Base-by-base conservation (phyloP, 2,797 vertebrate genomes). In the Coracias cyanogaster region DNA sequence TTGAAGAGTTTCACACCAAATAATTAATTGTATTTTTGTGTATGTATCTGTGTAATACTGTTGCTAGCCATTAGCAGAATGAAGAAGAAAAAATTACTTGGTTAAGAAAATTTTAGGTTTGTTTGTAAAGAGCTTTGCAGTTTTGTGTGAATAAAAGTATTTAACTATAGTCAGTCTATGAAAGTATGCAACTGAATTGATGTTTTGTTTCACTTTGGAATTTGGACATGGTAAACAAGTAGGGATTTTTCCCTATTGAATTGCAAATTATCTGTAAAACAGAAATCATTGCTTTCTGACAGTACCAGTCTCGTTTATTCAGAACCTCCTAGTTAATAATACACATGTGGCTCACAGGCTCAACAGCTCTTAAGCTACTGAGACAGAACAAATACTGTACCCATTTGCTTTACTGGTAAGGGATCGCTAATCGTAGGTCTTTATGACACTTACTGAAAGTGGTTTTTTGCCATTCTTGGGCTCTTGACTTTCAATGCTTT, bases 311-410 rank as follows among this genome's bases (percentile, higher is more conserved):
- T 94, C 62, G 95, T 92, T 94, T 83, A 7, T 96, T 96, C 88
- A 96, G 39, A 96, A 78, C 71, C 11, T 96, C 78, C 41, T 73
- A 21, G 65, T 85, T 97, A 69, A 85, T 96, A 76, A 89, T 61
- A 76, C 51, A 49, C 94, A 33, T 4, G 3, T 7, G 48, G 82
- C 82, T 92, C 74, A 41, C 86, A 64, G 78, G 84, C 90, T 89
- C 78, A 80, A 52, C 64, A 86, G 60, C 87, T 76, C 45, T 61
- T 10, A 64, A 70, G 72, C 90, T 89, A 9, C 60, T 45, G 69
- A 90, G 81, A 92, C 79, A 83, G 51, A 92, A 73, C 79, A 97
- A 78, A 90, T 64, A 49, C 7, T 35, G 39, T 15, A 60, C 83
- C 91, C 18, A 28, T 96, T 91, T 84, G 66, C 90, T 95, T 85